phyloP scores from a whole-genome alignment of 2,797 vertebrate species.

The Perodicticus potto region DNA sequence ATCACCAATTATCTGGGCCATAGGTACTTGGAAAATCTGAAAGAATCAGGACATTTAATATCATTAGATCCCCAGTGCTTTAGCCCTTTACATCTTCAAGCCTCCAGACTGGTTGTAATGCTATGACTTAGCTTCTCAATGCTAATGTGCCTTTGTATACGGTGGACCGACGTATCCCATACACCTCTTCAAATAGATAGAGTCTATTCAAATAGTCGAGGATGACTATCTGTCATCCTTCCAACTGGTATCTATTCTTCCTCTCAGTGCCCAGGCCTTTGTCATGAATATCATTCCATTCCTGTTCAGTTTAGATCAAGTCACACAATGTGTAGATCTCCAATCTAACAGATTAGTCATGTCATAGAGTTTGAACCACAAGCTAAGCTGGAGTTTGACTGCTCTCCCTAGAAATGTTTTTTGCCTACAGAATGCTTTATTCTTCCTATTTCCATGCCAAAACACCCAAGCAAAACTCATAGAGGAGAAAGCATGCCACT shows the following conservation, averaged over 20 bases:
- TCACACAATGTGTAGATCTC: neutral
- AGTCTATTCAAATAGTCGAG: too few relatives aligned
- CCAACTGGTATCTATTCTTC: neutral
- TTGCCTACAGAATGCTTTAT: neutral
- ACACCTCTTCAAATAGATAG: neutral
- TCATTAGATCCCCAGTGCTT: neutral
- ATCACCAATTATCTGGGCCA: neutral
- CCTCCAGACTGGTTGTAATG: neutral
- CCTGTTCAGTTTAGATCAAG: neutral
- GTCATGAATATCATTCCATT: neutral
- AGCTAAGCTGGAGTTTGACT: neutral
- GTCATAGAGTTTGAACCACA: neutral
- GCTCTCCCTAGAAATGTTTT: neutral
- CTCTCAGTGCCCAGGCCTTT: neutral
- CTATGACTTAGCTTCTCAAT: neutral
- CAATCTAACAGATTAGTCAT: neutral
- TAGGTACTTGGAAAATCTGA: conserved; percentile 3
- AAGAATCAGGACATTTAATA: neutral
- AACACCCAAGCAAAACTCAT: neutral
- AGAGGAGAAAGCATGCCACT: neutral
- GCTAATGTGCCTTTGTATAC: neutral
- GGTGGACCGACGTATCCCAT: neutral
- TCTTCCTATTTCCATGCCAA: neutral
- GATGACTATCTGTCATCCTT: neutral
- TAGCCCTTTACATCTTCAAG: too few relatives aligned